These are phyloP conservation scores for Aethina tumida DNA, from an alignment of 1,140 invertebrate genomes.

Conservation along the genomic window DNA sequence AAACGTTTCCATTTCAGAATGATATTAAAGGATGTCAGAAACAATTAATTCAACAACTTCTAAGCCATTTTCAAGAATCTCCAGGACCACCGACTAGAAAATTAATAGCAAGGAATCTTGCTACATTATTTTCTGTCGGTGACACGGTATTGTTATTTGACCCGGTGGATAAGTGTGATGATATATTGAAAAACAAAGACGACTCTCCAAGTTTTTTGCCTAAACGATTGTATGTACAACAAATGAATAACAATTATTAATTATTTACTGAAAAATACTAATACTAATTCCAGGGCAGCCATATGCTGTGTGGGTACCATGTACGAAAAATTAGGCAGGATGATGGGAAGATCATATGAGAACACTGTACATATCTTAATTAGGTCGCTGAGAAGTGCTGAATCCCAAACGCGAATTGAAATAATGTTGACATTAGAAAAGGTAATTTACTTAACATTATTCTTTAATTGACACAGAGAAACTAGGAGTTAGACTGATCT, in stretches of 20 bases:
- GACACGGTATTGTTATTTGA: slow-evolving; percentile 96
- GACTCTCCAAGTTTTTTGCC: slow-evolving; percentile 91
- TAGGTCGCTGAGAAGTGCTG: slow-evolving; percentile 85
- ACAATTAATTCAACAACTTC: slow-evolving; percentile 89
- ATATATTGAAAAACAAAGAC: slow-evolving; percentile 94
- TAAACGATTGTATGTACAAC: slow-evolving; percentile 80
- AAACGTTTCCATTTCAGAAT: slow-evolving; percentile 48
- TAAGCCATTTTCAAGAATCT: slow-evolving; percentile 74
- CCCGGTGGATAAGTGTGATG: slow-evolving; percentile 97
- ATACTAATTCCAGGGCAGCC: slow-evolving; percentile 66
- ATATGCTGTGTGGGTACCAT: slow-evolving; percentile 92
- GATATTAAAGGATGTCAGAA: slow-evolving; percentile 96
- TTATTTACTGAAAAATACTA: slow-evolving; percentile 8
- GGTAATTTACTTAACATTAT: slow-evolving; percentile 35
- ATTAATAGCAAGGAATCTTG: slow-evolving; percentile 85
- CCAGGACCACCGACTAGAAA: slow-evolving; percentile 88
- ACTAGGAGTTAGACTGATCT: slow-evolving; percentile 1
- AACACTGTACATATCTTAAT: slow-evolving; percentile 91
- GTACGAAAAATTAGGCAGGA: slow-evolving; percentile 94
- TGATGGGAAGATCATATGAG: slow-evolving; percentile 98
- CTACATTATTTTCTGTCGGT: slow-evolving; percentile 92
- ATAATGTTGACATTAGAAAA: slow-evolving; percentile 93
- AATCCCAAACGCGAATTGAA: slow-evolving; percentile 92
- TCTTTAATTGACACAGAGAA: not conserved
- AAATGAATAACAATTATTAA: slow-evolving; percentile 7